Percentiles rank a stretch among this genome's conserved stretches.
Evolutionary conservation across 2,888 invertebrate genomes (phyloP).

Genomic region (Pristionchus fissidentatus): DNA sequence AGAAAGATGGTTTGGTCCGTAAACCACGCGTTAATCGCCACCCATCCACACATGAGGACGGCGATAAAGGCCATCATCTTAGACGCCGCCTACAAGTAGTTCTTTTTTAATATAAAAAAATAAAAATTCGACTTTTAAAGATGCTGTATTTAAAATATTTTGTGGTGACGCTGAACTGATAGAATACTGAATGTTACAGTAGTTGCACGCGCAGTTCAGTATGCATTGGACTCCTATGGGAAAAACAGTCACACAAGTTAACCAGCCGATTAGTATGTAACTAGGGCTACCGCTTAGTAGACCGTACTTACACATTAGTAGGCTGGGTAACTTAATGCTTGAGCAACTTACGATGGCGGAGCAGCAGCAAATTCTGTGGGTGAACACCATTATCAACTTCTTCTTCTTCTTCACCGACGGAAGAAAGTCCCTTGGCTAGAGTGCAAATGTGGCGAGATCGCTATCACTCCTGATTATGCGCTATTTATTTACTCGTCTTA

Average conservation of each 20-base stretch:
- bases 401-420: conserved; percentile 3
- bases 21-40: background rate
- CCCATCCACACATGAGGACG: background rate
- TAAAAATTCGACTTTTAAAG: no score
- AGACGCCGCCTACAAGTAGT: conserved; percentile 14
- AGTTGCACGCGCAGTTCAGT: background rate
- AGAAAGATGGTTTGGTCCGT: background rate
- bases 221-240: no score
- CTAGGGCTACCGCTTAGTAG: no score
- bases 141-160: no score
- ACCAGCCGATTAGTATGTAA: no score
- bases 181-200: no score
- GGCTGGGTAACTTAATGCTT: no score
- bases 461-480: background rate
- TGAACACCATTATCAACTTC: conserved; percentile 4
- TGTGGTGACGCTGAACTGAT: no score
- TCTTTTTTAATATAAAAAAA: no score
- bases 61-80: conserved; percentile 20
- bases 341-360: conserved; percentile 11
- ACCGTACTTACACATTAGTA: no score
- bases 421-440: background rate
- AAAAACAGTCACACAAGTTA: no score
- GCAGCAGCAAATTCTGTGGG: conserved; percentile 14
- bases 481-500: background rate
- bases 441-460: background rate